These are phyloP conservation scores for Xyliphius kryptos DNA, from an alignment of 2,113 vertebrate species.

Conservation along the genomic window DNA sequence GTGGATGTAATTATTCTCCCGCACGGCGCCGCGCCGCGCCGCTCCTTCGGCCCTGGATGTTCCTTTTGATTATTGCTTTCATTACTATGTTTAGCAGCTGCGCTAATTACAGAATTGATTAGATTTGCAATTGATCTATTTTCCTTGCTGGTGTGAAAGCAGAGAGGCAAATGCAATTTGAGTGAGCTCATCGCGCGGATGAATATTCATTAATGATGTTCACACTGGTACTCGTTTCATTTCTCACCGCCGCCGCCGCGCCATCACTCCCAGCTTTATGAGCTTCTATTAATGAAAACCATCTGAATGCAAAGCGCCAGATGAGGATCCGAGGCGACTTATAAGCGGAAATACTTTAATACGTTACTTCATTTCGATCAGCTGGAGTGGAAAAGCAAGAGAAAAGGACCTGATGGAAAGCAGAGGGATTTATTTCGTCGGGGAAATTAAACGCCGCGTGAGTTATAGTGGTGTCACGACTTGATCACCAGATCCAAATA, in stretches of 20 bases:
- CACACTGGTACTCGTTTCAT: constrained; percentile 30
- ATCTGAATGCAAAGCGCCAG: constrained; percentile 12
- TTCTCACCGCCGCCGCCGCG: constrained; percentile 32
- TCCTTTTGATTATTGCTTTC: constrained; percentile 36
- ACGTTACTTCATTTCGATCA: no score
- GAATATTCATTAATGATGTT: constrained; percentile 36
- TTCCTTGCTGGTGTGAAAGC: constrained; percentile 28
- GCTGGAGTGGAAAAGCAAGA: no score
- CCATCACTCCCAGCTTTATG: constrained; percentile 17
- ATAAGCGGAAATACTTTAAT: neutral
- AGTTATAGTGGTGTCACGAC: no score
- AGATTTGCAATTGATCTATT: constrained; percentile 38
- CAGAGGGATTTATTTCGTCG: no score
- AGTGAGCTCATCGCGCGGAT: constrained; percentile 22
- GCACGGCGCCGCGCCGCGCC: neutral
- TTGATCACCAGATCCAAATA: no score
- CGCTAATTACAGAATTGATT: constrained; percentile 33
- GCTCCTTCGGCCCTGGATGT: constrained; percentile 10
- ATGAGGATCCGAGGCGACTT: neutral
- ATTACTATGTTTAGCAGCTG: constrained; percentile 35
- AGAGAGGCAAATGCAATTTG: constrained; percentile 36
- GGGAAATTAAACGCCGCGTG: no score
- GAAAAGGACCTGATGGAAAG: no score
- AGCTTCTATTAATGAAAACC: constrained; percentile 25
- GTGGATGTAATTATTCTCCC: constrained; percentile 16